Evolutionary conservation across 2,113 vertebrate species (phyloP).

Genomic region (Mustela lutreola): DNA sequence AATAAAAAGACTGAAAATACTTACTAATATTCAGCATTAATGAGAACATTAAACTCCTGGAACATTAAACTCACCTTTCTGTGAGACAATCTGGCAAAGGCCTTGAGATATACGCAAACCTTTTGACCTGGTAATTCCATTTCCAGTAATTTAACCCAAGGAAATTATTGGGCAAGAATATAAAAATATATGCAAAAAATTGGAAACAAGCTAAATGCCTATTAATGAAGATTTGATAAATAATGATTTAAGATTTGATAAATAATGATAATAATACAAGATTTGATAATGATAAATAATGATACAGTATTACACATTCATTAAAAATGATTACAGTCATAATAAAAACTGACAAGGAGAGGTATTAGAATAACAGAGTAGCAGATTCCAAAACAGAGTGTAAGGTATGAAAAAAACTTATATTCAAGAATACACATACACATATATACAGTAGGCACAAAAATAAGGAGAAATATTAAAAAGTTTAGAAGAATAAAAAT

Average conservation of each 20-base stretch:
- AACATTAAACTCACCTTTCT: neutral
- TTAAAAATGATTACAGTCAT: constrained; percentile 34
- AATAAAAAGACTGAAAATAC: neutral
- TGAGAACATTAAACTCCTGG: neutral
- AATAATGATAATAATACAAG: neutral
- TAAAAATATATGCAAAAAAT: constrained; percentile 1
- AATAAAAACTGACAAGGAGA: neutral
- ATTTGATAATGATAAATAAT: constrained; percentile 39
- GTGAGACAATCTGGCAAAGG: neutral
- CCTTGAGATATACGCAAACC: neutral
- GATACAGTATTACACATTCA: neutral
- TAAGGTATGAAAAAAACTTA: neutral
- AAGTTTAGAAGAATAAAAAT: constrained; percentile 7
- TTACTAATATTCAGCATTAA: neutral
- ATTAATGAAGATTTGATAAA: neutral
- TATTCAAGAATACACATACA: neutral
- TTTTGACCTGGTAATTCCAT: constrained; percentile 1
- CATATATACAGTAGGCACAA: neutral
- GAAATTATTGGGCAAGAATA: constrained; percentile 39
- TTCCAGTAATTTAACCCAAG: constrained; percentile 8
- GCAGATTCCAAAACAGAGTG: neutral
- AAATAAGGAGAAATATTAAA: neutral
- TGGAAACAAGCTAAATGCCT: constrained; percentile 19
- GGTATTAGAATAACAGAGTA: neutral
- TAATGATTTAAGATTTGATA: neutral